Base-by-base conservation (phyloP, 2,113 vertebrate species). In the Leptobrachium leishanense region DNA sequence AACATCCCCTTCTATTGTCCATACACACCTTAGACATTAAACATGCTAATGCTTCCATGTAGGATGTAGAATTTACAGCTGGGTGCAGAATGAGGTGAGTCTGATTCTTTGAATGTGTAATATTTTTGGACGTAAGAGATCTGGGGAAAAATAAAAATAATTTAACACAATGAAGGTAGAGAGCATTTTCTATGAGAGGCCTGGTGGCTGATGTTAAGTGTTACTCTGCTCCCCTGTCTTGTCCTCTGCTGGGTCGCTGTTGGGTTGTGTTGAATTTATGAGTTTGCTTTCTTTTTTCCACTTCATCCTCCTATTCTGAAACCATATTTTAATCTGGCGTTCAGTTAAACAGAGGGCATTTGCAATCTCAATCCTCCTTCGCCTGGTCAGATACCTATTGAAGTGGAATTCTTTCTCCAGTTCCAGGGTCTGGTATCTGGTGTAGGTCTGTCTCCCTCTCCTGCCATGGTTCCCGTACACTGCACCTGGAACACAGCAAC, bases 291-390 rank as follows among this genome's bases (percentile, higher is more conserved):
- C 93, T 84, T 94, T 94, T 86, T 94, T 94, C 93, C 93, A 94
- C 84, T 94, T 94, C 93, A 94, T 94, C 78, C 93, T 89, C 85
- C 93, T 92, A 85, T 95, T 95, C 90, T 95, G 93, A 90, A 95
- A 95, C 93, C 93, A 95, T 88, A 95, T 95, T 87, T 95, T 95
- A 90, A 95, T 95, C 88, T 95, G 93, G 86, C 93, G 91, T 89
- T 95, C 93, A 71, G 92, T 94, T 81, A 95, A 91, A 87, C 93
- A 95, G 82, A 95, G 92, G 72, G 93, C 92, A 57, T 93, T 92
- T 84, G 93, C 93, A 85, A 95, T 94, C 87, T 95, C 93, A 89
- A 95, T 95, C 78, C 93, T 92, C 86, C 93, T 93, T 83, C 93
- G 90, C 85, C 93, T 89, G 43, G 93, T 95, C 90, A 95, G 90